Evolutionary conservation across 2,888 invertebrate species (phyloP).

Genomic region (Ophion obscuratus): DNA sequence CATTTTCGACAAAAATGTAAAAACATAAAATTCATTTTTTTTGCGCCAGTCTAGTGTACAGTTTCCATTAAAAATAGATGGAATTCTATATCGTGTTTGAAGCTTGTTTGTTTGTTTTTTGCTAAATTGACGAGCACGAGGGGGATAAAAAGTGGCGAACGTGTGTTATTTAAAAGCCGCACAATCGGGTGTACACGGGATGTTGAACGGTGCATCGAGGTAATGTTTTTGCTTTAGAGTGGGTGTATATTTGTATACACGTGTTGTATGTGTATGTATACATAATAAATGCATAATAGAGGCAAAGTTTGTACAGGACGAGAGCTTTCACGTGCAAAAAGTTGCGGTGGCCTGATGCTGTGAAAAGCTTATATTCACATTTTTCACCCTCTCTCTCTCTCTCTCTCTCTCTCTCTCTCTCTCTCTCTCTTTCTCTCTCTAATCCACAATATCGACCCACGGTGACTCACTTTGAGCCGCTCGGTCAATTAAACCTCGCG

Average conservation of each 20-base stretch:
- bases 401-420: background rate
- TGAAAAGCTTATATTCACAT: conserved; percentile 34
- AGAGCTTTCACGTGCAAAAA: conserved; percentile 39
- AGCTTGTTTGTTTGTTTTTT: background rate
- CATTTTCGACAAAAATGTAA: no score
- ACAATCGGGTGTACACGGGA: conserved; percentile 9
- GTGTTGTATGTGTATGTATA: background rate
- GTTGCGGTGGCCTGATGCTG: conserved; percentile 41
- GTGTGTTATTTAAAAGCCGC: conserved; percentile 11
- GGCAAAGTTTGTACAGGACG: conserved; percentile 43
- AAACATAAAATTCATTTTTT: no score
- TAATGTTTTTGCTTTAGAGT: background rate
- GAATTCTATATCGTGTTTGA: background rate
- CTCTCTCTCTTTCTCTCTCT: background rate
- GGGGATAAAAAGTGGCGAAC: conserved; percentile 7
- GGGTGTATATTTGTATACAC: background rate
- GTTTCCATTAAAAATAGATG: background rate
- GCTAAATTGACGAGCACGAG: conserved; percentile 1
- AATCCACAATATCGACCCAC: conserved; percentile 21
- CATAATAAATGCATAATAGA: conserved; percentile 27
- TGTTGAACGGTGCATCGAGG: conserved; percentile 30
- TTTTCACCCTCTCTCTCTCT: conserved; percentile 3
- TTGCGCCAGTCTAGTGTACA: background rate
- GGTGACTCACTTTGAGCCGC: conserved; percentile 45
- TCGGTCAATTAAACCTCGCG: conserved; percentile 53